Base-by-base conservation (phyloP, 2,113 vertebrate species). In the Cryptotis parvus region DNA sequence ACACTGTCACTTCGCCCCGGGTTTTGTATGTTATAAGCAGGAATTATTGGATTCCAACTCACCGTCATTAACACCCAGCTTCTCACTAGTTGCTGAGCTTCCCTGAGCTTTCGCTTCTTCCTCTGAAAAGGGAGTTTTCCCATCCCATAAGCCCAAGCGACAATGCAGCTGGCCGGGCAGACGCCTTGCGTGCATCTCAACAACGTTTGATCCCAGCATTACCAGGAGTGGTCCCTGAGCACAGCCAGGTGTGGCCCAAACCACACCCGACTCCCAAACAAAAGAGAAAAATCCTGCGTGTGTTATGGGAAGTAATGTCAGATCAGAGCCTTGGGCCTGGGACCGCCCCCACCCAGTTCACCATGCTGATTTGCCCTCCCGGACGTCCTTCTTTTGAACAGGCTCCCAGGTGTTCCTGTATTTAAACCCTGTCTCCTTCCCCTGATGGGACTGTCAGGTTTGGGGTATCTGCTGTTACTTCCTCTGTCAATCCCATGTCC, bases 281-380 rank as follows among this genome's bases (percentile, higher is more conserved):
- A 58, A 58, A 58, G 55, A 58, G 16, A 58, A 58, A 58, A 58
- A 58, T 58, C 3, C 20, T 37, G 3, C 33, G 1, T 70, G 66
- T n/a, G 69, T 6, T 3, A 15, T 43, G 41, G 41, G 35, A 29
- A 15, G n/a, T 33, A 4, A 18, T 9, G 4, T 3, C 41, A 39
- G 24, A 7, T 20, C 41, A 33, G 61, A 4, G 45, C 10, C 12
- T n/a, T 35, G 66, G 69, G 12, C 37, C 27, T 35, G 11, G 55
- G 76, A 65, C n/a, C n/a, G 43, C 37, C 0, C 11, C 29, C 4
- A 27, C 8, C 0, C 1, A 2, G 6, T 14, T 22, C 3, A 16
- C 11, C 0, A 0, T 29, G 52, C 76, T 33, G 22, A n/a, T 89
- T 73, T 80, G 26, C 41, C 52, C 27, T 83, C 12, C 0, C 7